Evolutionary conservation across 1,140 invertebrate species (phyloP), one percentile per base, ranked within the genome.

Genomic region (Trichonephila clavata): DNA sequence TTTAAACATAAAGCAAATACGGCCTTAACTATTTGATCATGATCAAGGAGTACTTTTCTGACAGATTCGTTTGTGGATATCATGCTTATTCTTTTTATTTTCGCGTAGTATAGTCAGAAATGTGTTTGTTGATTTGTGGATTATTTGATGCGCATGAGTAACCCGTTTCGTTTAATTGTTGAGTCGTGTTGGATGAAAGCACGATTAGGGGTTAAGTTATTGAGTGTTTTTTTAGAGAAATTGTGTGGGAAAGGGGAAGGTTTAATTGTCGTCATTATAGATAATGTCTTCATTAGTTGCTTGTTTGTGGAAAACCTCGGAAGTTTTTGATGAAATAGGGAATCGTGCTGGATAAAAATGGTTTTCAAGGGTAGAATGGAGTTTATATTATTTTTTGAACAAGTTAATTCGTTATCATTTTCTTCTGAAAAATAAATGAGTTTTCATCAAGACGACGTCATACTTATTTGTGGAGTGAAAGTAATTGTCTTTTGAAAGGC

Each of bases 191-290:
- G n/a, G 71, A 32, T 16, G 18, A 63, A 63, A 16, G 61, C 61
- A 32, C 71, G 16, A 7, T 32, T 77, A 39, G 13, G 32, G 24
- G 16, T 39, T 32, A 71, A 32, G 18, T 77, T 77, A 77, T 77
- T 77, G 24, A 10, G 21, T 32, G 27, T 32, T 77, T 39, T 77
- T 77, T 18, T 6, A 32, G 14, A 39, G 32, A 77, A 77, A 77
- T 77, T 77, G 32, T 27, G 71, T 77, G 71, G 71, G 71, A 77
- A 77, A 16, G 16, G n/a, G n/a, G 27, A 32, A 77, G 32, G 71
- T 39, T 77, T 77, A 77, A 77, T 77, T 77, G 71, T 77, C 71
- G 27, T 77, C 18, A 77, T 77, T 77, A 77, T 77, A 14, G 32
- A 39, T 77, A 77, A 77, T 77, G 71, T 77, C 71, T 77, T 77